phyloP scores from a whole-genome alignment of 2,797 vertebrate species.

The Enteromius paludinosus region DNA sequence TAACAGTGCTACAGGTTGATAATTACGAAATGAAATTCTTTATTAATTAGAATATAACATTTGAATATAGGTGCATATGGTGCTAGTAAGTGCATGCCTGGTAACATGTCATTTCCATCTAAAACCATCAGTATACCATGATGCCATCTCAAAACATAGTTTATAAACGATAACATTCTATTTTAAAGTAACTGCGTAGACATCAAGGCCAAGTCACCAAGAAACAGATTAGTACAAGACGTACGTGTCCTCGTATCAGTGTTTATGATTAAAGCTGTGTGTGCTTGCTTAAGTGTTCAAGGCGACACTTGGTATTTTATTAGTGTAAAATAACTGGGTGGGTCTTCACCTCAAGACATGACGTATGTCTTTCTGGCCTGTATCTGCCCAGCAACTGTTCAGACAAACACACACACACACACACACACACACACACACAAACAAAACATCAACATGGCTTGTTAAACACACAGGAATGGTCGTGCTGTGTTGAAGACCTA shows the following conservation, averaged over 20 bases:
- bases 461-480: slow-evolving; percentile 61
- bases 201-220: not conserved
- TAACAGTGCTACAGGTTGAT: not conserved
- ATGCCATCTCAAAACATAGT: not conserved
- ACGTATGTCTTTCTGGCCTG: not conserved
- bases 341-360: not conserved
- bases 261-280: slow-evolving; percentile 11
- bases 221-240: slow-evolving; percentile 13
- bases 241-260: slow-evolving; percentile 17
- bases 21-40: not conserved
- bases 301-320: slow-evolving; percentile 23
- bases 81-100: not conserved
- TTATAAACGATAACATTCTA: not conserved
- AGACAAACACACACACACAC: slow-evolving; percentile 44
- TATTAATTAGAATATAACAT: not conserved
- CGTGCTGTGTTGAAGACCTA: slow-evolving; percentile 49
- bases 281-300: not conserved
- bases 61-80: not conserved
- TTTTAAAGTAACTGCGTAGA: not conserved
- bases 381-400: slow-evolving; percentile 35
- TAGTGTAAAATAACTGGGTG: not conserved
- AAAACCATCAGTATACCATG: not conserved
- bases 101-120: not conserved
- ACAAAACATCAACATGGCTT: slow-evolving; percentile 34
- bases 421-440: not conserved